Evolutionary conservation across 1,140 invertebrate species (phyloP).

Genomic region (Euschistus heros): DNA sequence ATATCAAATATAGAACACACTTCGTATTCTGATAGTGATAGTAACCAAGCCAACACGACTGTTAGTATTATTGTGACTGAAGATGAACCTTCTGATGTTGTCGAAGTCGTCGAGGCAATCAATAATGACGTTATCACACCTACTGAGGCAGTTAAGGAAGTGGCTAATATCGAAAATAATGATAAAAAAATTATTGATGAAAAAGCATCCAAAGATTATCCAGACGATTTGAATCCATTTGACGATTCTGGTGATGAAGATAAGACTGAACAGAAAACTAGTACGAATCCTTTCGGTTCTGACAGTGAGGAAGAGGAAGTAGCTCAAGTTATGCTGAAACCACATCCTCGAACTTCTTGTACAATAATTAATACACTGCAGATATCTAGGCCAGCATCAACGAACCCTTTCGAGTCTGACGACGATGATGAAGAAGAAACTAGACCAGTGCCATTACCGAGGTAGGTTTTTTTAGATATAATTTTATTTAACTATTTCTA

Average conservation of each 20-base stretch:
- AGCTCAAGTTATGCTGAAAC: background rate
- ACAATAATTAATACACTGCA: background rate
- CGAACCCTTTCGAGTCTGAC: conserved; percentile 60
- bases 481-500: too few relatives aligned
- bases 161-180: conserved; percentile 29
- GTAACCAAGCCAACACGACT: background rate
- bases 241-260: conserved; percentile 47
- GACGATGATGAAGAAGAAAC: conserved; percentile 45
- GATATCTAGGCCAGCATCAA: background rate
- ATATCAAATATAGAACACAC: background rate
- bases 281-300: conserved; percentile 61
- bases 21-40: background rate
- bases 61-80: background rate
- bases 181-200: conserved; percentile 31
- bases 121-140: background rate
- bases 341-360: background rate
- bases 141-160: background rate
- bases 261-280: conserved; percentile 29
- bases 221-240: conserved; percentile 70
- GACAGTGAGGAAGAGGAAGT: conserved; percentile 45
- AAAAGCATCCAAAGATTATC: conserved; percentile 43
- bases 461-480: conserved; percentile 27
- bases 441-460: conserved; percentile 28
- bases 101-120: background rate
- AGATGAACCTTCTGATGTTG: background rate